Evolutionary conservation across 1,140 invertebrate genomes (phyloP), one percentile per base, ranked within the genome.

Genomic region (Bombus sibiricus): DNA sequence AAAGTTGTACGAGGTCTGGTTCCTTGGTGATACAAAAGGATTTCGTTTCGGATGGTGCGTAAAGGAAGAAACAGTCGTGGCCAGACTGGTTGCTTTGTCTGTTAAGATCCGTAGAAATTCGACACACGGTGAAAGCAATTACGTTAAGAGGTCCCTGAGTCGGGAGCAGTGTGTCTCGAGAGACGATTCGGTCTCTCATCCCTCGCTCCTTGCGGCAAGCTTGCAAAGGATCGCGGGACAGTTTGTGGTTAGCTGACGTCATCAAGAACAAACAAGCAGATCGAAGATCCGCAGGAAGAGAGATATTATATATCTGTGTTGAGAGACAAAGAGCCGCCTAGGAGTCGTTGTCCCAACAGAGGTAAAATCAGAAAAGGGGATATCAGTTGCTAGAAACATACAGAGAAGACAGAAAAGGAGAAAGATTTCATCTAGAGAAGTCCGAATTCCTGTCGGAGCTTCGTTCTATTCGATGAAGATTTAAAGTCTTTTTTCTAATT

Each of bases 181-280:
- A 28, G 32, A 59, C 62, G 43, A 68, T 57, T 64, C 47, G 13
- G 39, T 25, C 32, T 75, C 25, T 68, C 32, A 39, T 69, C 39
- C 57, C 34, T 13, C 37, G 68, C 34, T 10, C 6, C 41, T 80
- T 43, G 72, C 43, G 87, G 64, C 22, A 59, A 64, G 59, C 78
- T 74, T 39, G 85, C 25, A 59, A 66, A 72, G 78, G 81, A 89
- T 88, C 75, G 75, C 57, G 53, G 77, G 88, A 43, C 71, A 69
- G 86, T 74, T 89, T 85, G 73, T 34, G 87, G 85, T 73, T 74
- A 89, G 80, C 88, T 86, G 89, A 91, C 90, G 88, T 91, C 90
- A 91, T 89, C 83, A 25, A 77, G 74, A 83, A 85, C 74, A 85
- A 89, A 89, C 89, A 87, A 85, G 79, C 76, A 82, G 88, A 89